Evolutionary conservation across 1,140 invertebrate genomes (phyloP).

Genomic region (Aphelinus certus): DNA sequence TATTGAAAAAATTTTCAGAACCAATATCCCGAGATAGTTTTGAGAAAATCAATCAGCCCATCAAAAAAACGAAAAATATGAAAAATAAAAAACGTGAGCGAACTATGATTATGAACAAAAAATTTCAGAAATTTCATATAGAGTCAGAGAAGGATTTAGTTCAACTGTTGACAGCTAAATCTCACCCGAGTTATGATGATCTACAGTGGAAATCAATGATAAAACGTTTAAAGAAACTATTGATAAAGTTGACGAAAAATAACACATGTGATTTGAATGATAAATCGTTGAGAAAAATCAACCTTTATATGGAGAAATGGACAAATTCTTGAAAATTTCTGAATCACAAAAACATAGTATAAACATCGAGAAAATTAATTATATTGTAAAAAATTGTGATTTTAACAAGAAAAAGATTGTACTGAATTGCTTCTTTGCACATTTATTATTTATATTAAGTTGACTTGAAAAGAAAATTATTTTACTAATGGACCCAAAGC

Average conservation of each 20-base stretch:
- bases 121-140: background rate
- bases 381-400: no score
- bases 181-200: conserved; percentile 49
- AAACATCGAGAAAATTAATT: no score
- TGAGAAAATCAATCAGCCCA: conserved; percentile 6
- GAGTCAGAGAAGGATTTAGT: conserved; percentile 45
- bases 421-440: no score
- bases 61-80: conserved; percentile 8
- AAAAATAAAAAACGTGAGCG: conserved; percentile 11
- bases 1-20: conserved; percentile 21
- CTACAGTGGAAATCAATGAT: conserved; percentile 51
- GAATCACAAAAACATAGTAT: no score
- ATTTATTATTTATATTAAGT: no score
- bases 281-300: conserved; percentile 36
- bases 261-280: conserved; percentile 30
- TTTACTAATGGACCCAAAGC: no score
- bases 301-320: conserved; percentile 40
- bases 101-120: background rate
- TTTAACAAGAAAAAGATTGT: no score
- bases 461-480: no score
- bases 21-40: conserved; percentile 30
- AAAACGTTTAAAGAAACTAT: conserved; percentile 45
- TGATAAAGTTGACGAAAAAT: conserved; percentile 41
- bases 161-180: conserved; percentile 42
- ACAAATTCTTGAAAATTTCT: conserved; percentile 1